phyloP scores from a whole-genome alignment of 2,113 vertebrate species.

The Solea solea region DNA sequence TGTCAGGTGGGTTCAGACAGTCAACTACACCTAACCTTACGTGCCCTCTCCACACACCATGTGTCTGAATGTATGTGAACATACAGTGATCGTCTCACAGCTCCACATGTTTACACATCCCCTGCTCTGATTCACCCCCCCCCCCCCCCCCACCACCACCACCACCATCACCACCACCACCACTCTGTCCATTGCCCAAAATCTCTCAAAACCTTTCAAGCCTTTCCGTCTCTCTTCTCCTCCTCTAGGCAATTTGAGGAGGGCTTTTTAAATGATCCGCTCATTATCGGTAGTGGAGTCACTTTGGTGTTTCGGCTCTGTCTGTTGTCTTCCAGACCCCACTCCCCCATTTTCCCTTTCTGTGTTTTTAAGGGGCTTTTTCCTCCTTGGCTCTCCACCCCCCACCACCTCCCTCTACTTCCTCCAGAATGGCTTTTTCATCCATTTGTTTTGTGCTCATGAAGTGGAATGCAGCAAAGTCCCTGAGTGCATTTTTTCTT shows the following conservation, averaged over 20 bases:
- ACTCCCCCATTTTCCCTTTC: conserved; percentile 21
- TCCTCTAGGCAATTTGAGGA: conserved; percentile 71
- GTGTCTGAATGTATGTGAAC: background rate
- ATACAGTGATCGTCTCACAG: background rate
- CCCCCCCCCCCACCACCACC: background rate
- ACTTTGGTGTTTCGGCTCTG: conserved; percentile 60
- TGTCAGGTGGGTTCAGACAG: conserved; percentile 17
- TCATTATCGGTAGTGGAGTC: conserved; percentile 75
- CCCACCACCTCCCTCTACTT: conserved; percentile 39
- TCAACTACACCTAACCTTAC: conserved; percentile 15
- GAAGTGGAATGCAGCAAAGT: conserved; percentile 79
- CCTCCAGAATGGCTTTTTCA: conserved; percentile 76
- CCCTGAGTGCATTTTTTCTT: conserved; percentile 77
- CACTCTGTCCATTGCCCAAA: conserved; percentile 54
- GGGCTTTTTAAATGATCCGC: conserved; percentile 76
- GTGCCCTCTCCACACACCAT: background rate
- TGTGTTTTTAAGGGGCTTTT: conserved; percentile 54
- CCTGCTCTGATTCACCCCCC: conserved; percentile 8
- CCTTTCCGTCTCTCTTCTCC: conserved; percentile 59
- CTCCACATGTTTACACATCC: conserved; percentile 32
- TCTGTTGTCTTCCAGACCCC: conserved; percentile 60
- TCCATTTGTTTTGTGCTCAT: conserved; percentile 73
- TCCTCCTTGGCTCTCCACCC: conserved; percentile 6
- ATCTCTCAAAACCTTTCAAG: conserved; percentile 75
- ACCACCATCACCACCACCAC: background rate